Conservation (phyloP, 1,140 invertebrate species). For the Drosophila pruinosa region DNA sequence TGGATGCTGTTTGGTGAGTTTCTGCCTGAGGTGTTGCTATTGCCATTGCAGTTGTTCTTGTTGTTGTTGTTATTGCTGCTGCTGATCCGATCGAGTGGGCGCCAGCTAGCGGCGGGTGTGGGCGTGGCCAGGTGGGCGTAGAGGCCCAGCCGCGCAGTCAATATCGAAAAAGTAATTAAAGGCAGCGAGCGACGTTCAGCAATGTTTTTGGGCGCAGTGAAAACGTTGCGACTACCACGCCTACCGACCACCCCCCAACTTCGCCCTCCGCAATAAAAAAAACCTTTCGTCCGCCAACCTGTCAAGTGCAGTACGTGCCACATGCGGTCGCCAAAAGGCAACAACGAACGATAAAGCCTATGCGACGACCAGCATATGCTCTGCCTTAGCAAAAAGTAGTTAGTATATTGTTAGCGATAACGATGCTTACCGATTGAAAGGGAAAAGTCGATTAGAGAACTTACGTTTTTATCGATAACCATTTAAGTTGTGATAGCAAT, state of each 20-base stretch:
- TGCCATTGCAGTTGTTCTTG: not conserved
- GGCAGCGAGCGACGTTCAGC: conserved; percentile 37
- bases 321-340: conserved; percentile 61
- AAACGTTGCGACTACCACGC: conserved; percentile 49
- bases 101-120: conserved; percentile 6
- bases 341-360: conserved; percentile 17
- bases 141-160: conserved; percentile 23
- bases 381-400: too few species aligned
- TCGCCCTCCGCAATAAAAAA: not conserved
- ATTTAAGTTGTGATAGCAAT: too few species aligned
- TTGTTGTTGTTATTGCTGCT: not conserved
- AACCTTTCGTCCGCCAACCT: conserved; percentile 24
- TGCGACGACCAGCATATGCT: not conserved
- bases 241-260: not conserved
- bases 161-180: conserved; percentile 79
- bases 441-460: too few species aligned
- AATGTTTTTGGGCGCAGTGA: conserved; percentile 38
- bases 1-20: conserved; percentile 50
- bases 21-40: not conserved
- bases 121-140: conserved; percentile 62
- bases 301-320: conserved; percentile 74
- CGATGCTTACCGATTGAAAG: too few species aligned
- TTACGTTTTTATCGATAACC: too few species aligned
- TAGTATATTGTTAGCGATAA: not conserved
- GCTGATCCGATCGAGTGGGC: conserved; percentile 49